Evolutionary conservation across 1,140 invertebrate species (phyloP).

Genomic region (Drosophila ironensis): DNA sequence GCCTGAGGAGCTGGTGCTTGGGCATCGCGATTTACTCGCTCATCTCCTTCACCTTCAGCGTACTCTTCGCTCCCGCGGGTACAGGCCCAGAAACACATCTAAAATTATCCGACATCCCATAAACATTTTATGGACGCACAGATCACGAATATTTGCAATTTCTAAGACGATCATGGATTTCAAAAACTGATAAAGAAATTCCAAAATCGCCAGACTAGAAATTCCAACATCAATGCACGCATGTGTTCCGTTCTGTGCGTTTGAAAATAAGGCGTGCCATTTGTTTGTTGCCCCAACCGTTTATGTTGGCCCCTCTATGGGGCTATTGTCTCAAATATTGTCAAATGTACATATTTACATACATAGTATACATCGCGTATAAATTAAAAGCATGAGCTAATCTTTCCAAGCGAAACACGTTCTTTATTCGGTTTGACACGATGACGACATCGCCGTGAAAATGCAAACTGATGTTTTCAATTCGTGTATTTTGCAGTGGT

Average conservation of each 20-base stretch:
- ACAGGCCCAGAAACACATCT: background rate
- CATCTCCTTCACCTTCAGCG: slow-evolving; percentile 18
- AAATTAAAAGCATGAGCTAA: slow-evolving; percentile 60
- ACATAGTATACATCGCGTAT: slow-evolving; percentile 5
- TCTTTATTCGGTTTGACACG: slow-evolving; percentile 3
- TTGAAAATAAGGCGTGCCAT: slow-evolving; percentile 40
- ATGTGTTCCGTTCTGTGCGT: background rate
- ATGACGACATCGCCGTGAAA: slow-evolving; percentile 37
- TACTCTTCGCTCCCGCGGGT: slow-evolving; percentile 38
- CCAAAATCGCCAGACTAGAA: too few species aligned
- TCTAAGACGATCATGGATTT: too few species aligned
- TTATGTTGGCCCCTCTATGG: background rate
- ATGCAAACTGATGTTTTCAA: slow-evolving; percentile 4
- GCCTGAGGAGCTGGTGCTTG: slow-evolving; percentile 55
- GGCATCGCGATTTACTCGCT: slow-evolving; percentile 55
- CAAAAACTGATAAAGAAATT: too few species aligned
- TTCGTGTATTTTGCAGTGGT: slow-evolving; percentile 29
- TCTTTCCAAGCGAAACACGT: slow-evolving; percentile 33
- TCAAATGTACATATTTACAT: too few species aligned
- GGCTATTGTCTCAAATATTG: slow-evolving; percentile 17
- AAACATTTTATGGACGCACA: background rate
- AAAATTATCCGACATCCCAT: background rate
- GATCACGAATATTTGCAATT: background rate
- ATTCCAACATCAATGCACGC: too few species aligned
- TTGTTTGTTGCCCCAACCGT: slow-evolving; percentile 12